phyloP scores from a whole-genome alignment of 2,888 invertebrate genomes.

The Pyralis farinalis region DNA sequence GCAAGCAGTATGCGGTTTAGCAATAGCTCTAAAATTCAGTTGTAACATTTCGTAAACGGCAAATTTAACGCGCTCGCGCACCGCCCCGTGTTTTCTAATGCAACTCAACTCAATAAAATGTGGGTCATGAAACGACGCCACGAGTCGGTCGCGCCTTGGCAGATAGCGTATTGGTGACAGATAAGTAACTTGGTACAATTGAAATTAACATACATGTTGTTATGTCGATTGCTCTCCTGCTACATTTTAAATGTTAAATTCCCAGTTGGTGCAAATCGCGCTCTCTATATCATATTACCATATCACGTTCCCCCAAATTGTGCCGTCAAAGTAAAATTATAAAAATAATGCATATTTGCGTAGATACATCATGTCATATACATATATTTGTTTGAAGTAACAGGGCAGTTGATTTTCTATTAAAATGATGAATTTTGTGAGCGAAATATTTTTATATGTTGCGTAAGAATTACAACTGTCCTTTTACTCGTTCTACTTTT shows the following conservation, averaged over 20 bases:
- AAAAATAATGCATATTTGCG: neutral
- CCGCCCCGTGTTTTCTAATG: conserved; percentile 73
- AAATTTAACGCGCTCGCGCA: conserved; percentile 71
- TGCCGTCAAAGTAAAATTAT: conserved; percentile 5
- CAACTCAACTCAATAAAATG: conserved; percentile 71
- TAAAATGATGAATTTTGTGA: neutral
- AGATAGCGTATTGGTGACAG: conserved; percentile 32
- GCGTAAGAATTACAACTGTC: conserved; percentile 27
- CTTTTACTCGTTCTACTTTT: conserved; percentile 26
- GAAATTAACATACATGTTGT: neutral
- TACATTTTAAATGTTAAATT: too few species aligned
- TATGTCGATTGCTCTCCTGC: neutral
- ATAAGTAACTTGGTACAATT: conserved; percentile 16
- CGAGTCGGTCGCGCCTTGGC: conserved; percentile 27
- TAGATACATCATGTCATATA: neutral
- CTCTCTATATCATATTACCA: conserved; percentile 3
- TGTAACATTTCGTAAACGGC: conserved; percentile 77
- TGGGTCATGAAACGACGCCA: conserved; percentile 62
- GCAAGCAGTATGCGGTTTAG: conserved; percentile 61
- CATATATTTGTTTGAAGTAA: conserved; percentile 14
- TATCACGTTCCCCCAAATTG: conserved; percentile 1
- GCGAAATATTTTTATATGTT: conserved; percentile 3
- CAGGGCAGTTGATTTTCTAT: conserved; percentile 23
- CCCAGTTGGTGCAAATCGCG: neutral
- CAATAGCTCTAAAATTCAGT: conserved; percentile 72